A percentile compares a stretch with the other conserved stretches of the same genome.
These are phyloP conservation scores for Equus przewalskii DNA, from an alignment of 2,113 vertebrate species.

Conservation along the genomic window DNA sequence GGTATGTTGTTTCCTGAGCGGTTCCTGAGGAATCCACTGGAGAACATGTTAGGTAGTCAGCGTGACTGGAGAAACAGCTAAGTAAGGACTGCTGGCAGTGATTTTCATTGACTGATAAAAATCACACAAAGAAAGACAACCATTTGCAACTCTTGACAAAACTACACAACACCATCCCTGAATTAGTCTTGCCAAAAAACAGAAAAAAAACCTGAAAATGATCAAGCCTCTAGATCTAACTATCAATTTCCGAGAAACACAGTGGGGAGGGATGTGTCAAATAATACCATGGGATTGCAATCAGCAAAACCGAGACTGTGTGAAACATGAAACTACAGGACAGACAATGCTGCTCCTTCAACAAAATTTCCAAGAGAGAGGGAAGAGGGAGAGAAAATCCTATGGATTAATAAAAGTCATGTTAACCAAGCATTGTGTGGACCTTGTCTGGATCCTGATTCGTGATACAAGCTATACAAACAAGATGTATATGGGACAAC, in stretches of 20 bases:
- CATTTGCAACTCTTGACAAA: slow-evolving; percentile 10
- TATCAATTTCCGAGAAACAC: neutral
- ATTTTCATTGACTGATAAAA: slow-evolving; percentile 40
- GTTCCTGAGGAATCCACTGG: neutral
- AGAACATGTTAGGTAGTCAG: neutral
- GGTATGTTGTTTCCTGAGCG: neutral
- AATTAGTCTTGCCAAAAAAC: neutral
- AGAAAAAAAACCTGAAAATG: neutral
- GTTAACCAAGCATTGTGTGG: neutral
- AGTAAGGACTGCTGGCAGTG: neutral
- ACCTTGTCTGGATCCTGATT: neutral
- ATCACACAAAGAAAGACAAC: slow-evolving; percentile 18
- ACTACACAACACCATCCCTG: neutral
- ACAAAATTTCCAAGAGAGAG: neutral
- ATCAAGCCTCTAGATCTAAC: neutral
- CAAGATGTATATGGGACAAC: neutral
- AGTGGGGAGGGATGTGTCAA: neutral
- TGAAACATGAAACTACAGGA: neutral
- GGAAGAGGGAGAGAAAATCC: neutral
- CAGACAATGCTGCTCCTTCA: neutral
- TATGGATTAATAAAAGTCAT: neutral
- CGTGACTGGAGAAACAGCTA: neutral
- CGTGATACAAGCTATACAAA: neutral
- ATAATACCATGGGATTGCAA: neutral
- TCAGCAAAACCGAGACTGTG: neutral